phyloP scores from a whole-genome alignment of 2,888 invertebrate species.

The Pherbina coryleti region DNA sequence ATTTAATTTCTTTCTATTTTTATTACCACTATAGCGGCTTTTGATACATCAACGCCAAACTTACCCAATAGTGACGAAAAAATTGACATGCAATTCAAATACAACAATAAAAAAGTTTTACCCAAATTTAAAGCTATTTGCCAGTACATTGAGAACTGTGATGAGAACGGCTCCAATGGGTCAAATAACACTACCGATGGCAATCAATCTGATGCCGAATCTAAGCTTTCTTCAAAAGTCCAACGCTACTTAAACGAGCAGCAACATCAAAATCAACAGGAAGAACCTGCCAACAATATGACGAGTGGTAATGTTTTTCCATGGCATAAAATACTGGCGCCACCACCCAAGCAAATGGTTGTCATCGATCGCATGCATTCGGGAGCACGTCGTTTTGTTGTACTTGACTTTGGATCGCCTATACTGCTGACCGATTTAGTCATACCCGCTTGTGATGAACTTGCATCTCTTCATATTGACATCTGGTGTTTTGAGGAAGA shows the following conservation, averaged over 20 bases:
- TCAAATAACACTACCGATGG: conserved; percentile 32
- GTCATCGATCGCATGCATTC: conserved; percentile 95
- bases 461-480: conserved; percentile 89
- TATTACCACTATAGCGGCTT: not conserved
- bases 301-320: conserved; percentile 69
- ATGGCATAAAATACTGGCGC: conserved; percentile 83
- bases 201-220: conserved; percentile 32
- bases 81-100: conserved; percentile 41
- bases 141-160: conserved; percentile 59
- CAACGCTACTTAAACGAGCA: conserved; percentile 54
- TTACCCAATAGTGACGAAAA: conserved; percentile 22
- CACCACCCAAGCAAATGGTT: conserved; percentile 86
- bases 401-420: conserved; percentile 90
- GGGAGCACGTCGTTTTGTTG: conserved; percentile 91
- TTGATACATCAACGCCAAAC: conserved; percentile 4
- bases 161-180: conserved; percentile 45
- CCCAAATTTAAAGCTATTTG: conserved; percentile 60
- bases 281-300: conserved; percentile 50
- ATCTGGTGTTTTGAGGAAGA: conserved; percentile 92
- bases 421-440: conserved; percentile 87
- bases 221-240: conserved; percentile 34
- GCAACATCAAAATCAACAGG: conserved; percentile 48
- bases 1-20: not conserved
- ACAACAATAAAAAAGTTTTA: conserved; percentile 36
- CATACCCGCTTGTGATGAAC: conserved; percentile 83